phyloP scores from a whole-genome alignment of 2,888 invertebrate species.

The Harpalus rubripes region DNA sequence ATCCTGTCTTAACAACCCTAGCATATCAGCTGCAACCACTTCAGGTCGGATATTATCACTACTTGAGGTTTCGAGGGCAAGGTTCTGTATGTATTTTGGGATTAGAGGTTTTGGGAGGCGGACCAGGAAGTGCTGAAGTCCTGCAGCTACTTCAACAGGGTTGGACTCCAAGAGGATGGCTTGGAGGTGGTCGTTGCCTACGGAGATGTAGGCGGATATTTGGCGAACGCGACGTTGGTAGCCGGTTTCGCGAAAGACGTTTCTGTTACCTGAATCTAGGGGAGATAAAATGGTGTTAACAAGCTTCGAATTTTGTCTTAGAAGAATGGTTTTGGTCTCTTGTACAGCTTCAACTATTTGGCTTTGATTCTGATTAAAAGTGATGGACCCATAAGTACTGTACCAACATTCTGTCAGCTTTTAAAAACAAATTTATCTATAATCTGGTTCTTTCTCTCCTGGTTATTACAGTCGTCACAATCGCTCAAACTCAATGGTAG shows the following conservation, averaged over 20 bases:
- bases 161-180: not conserved
- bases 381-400: no score
- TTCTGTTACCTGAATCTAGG: conserved; percentile 73
- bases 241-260: conserved; percentile 74
- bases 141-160: conserved; percentile 76
- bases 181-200: conserved; percentile 5
- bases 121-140: conserved; percentile 76
- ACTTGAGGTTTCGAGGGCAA: conserved; percentile 72
- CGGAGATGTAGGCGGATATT: conserved; percentile 68
- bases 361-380: no score
- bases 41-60: conserved; percentile 74
- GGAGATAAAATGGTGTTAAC: not conserved
- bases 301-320: not conserved
- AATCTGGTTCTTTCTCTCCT: no score
- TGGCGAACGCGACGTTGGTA: conserved; percentile 70
- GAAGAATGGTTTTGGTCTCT: not conserved
- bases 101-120: conserved; percentile 76
- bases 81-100: conserved; percentile 77
- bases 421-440: no score
- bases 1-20: conserved; percentile 78
- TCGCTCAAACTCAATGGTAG: no score
- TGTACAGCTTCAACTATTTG: no score
- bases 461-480: no score
- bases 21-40: conserved; percentile 77
- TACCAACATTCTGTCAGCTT: no score